Conservation (phyloP, 23 tunicate species). For the Phallusia fumigata region DNA sequence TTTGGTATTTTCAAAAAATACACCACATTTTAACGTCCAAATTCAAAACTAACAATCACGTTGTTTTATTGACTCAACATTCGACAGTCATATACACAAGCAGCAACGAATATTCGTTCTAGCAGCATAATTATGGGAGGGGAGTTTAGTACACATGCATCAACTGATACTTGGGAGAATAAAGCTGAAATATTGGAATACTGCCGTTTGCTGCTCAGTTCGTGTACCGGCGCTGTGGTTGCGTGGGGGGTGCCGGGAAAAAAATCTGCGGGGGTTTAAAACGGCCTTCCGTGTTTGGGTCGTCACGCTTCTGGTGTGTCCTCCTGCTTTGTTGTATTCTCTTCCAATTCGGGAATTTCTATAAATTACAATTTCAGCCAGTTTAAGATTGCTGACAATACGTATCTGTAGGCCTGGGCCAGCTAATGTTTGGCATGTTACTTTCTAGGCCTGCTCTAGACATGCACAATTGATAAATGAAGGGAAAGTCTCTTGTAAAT, state of each 20-base stretch:
- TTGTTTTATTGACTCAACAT: constrained; percentile 2
- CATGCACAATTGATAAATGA: no score
- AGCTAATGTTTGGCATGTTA: no score
- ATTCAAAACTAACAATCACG: constrained; percentile 1
- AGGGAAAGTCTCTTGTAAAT: no score
- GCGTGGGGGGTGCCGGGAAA: not conserved
- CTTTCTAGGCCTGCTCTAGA: no score
- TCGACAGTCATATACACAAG: not conserved
- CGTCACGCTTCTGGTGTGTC: not conserved
- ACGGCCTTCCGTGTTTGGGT: not conserved
- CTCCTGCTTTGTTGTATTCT: constrained; percentile 8
- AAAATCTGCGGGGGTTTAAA: not conserved
- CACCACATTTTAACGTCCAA: no score
- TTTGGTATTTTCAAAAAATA: no score
- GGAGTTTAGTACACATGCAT: no score
- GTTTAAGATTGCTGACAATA: not conserved
- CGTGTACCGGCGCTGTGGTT: not conserved
- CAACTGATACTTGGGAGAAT: no score
- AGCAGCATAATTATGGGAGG: no score
- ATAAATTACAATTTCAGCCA: not conserved
- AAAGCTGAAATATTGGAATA: not conserved
- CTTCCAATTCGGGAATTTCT: constrained; percentile 45
- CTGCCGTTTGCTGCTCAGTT: not conserved
- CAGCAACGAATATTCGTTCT: no score
- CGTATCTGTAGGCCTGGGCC: no score